Evolutionary conservation across 2,888 invertebrate species (phyloP).

Genomic region (Oligia strigilis): DNA sequence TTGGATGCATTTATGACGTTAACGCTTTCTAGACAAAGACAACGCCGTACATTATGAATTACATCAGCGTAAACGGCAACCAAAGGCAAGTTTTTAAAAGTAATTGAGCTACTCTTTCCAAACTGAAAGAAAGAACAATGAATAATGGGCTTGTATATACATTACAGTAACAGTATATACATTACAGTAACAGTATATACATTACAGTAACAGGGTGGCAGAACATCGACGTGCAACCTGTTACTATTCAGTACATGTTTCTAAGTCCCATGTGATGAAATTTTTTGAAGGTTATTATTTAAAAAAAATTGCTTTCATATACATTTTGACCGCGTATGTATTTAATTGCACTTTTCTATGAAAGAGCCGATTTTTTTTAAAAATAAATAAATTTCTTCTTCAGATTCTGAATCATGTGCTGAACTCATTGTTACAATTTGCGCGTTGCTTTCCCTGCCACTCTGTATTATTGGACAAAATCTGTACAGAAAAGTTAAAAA

Average conservation of each 20-base stretch:
- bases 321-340: not conserved
- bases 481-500: not conserved
- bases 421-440: not conserved
- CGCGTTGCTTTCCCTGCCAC: not conserved
- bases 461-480: not conserved
- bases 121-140: too few species aligned
- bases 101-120: too few species aligned
- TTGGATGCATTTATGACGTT: not conserved
- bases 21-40: not conserved
- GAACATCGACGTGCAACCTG: too few species aligned
- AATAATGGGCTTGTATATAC: too few species aligned
- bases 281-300: not conserved
- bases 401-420: not conserved
- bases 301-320: not conserved
- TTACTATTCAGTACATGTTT: not conserved
- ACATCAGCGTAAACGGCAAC: not conserved
- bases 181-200: too few species aligned
- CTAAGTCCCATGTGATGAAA: not conserved
- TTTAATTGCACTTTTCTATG: not conserved
- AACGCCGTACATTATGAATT: not conserved
- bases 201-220: too few species aligned
- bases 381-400: too few species aligned
- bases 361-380: too few species aligned
- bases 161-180: too few species aligned
- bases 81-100: not conserved